Conservation (phyloP, 2,888 invertebrate species). For the Sicus ferrugineus region DNA sequence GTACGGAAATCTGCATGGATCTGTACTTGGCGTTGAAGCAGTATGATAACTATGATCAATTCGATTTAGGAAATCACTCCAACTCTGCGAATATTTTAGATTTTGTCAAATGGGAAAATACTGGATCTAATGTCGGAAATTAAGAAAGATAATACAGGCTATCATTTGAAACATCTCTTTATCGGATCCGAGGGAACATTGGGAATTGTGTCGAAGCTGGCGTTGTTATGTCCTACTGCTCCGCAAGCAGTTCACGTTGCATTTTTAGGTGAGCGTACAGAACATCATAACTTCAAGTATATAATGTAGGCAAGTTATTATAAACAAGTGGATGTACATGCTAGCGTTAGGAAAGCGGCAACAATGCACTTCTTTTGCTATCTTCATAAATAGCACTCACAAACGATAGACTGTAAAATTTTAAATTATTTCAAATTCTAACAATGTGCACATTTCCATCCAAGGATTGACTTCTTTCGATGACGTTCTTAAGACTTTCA, state of each 20-base stretch:
- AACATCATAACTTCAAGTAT: constrained; percentile 1
- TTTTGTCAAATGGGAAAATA: constrained; percentile 79
- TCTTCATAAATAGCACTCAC: not conserved
- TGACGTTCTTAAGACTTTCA: constrained; percentile 77
- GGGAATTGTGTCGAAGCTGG: constrained; percentile 91
- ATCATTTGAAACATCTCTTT: constrained; percentile 95
- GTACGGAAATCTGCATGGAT: constrained; percentile 94
- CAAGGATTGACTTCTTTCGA: constrained; percentile 80
- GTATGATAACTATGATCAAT: constrained; percentile 66
- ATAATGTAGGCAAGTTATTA: too few species aligned
- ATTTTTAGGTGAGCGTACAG: constrained; percentile 77
- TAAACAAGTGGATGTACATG: too few species aligned
- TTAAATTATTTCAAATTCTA: too few species aligned
- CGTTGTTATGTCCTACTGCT: constrained; percentile 86
- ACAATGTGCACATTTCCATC: too few species aligned
- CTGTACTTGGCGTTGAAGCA: constrained; percentile 89
- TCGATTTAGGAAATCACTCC: not conserved
- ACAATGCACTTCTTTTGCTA: too few species aligned
- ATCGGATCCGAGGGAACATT: constrained; percentile 98
- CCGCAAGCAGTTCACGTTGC: constrained; percentile 86
- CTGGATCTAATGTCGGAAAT: constrained; percentile 85
- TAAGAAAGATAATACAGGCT: constrained; percentile 98
- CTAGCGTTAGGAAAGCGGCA: too few species aligned
- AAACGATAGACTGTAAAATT: not conserved
- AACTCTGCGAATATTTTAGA: constrained; percentile 37